phyloP scores from a whole-genome alignment of 2,113 vertebrate species.

The Lucifuga dentata region DNA sequence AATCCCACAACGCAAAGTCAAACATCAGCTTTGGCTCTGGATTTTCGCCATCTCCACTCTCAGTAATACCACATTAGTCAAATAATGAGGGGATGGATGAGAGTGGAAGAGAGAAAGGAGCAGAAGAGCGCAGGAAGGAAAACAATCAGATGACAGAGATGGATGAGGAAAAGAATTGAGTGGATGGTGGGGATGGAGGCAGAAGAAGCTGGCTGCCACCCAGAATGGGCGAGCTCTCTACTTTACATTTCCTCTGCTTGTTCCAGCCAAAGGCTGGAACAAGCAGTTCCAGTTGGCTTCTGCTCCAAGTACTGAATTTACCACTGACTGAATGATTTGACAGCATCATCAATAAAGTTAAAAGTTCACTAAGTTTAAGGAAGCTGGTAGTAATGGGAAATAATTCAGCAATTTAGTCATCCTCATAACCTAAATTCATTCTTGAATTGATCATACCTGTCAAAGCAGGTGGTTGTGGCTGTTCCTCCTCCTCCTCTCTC shows the following conservation, averaged over 20 bases:
- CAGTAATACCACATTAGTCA: constrained; percentile 20
- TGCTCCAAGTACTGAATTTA: neutral
- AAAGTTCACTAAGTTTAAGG: neutral
- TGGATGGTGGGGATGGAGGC: constrained; percentile 1
- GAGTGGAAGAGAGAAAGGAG: neutral
- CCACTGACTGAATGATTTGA: constrained; percentile 6
- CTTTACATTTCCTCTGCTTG: neutral
- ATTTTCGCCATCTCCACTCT: constrained; percentile 37
- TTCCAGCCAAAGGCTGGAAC: too few species aligned
- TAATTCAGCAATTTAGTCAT: neutral
- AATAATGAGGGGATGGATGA: constrained; percentile 20
- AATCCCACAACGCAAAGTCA: constrained; percentile 74
- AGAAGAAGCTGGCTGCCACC: constrained; percentile 14
- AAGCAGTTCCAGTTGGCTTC: neutral
- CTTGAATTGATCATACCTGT: constrained; percentile 74
- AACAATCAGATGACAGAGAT: constrained; percentile 16
- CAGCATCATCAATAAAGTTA: neutral
- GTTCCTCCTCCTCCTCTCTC: constrained; percentile 59
- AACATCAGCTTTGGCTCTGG: constrained; percentile 48
- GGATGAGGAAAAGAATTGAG: neutral
- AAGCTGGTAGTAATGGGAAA: neutral
- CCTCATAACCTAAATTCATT: neutral
- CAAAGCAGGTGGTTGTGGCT: constrained; percentile 54
- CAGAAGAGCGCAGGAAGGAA: too few species aligned
- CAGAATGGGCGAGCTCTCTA: neutral